phyloP scores from a whole-genome alignment of 2,888 invertebrate species.

The Petrolisthes manimaculis region DNA sequence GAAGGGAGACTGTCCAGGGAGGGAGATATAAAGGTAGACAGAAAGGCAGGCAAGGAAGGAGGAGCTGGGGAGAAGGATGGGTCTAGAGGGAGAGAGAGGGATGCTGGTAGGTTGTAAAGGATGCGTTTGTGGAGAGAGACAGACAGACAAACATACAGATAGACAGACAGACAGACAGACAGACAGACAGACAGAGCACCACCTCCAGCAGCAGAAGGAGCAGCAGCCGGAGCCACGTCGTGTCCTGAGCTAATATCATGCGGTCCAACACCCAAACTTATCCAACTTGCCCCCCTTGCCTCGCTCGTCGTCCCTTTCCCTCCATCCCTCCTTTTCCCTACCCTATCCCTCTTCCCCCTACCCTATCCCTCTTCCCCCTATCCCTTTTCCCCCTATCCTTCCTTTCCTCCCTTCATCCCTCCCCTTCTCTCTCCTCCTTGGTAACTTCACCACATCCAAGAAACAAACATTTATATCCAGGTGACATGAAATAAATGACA shows the following conservation, averaged over 20 bases:
- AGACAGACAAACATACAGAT: not conserved
- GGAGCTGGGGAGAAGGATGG: not conserved
- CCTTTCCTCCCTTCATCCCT: not conserved
- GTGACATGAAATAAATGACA: too few relatives aligned
- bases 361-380: not conserved
- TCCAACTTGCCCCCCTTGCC: not conserved
- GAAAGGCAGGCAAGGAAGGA: not conserved
- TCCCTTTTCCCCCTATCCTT: not conserved
- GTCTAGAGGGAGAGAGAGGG: not conserved
- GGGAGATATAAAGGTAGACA: not conserved
- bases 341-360: not conserved
- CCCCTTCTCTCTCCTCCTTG: not conserved
- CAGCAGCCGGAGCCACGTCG: not conserved
- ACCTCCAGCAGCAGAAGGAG: not conserved
- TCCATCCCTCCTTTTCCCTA: not conserved
- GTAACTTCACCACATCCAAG: too few relatives aligned
- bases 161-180: not conserved
- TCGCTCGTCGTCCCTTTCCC: not conserved
- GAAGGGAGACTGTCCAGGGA: not conserved
- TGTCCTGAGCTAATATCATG: constrained; percentile 16
- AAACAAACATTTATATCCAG: too few relatives aligned
- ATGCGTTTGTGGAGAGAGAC: not conserved
- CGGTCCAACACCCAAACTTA: constrained; percentile 10
- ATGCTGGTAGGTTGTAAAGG: not conserved
- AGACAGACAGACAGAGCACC: not conserved